Percentiles rank a stretch among this genome's conserved stretches.
Evolutionary conservation across 2,797 vertebrate species (phyloP).

Genomic region (Poliocrania exsul): DNA sequence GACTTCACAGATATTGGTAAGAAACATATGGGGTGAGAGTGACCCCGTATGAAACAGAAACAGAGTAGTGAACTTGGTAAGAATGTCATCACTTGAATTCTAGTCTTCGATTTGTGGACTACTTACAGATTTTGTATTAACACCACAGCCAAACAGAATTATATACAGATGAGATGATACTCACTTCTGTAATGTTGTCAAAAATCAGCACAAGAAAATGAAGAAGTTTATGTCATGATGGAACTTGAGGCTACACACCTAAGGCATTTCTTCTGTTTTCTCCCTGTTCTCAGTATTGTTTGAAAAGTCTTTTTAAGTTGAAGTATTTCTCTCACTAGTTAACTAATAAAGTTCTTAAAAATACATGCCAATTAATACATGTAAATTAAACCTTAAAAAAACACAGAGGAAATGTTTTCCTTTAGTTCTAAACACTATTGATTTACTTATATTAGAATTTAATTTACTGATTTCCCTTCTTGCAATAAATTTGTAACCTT

Average conservation of each 20-base stretch:
- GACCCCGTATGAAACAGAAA: background rate
- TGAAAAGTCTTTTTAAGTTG: background rate
- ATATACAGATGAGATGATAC: background rate
- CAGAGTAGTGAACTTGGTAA: background rate
- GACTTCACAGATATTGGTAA: background rate
- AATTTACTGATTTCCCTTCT: background rate
- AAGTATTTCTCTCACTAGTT: background rate
- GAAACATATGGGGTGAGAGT: background rate
- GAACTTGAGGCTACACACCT: background rate
- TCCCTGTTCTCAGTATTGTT: background rate
- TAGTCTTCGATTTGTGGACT: background rate
- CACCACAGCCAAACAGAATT: fast-evolving
- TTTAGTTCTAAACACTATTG: background rate
- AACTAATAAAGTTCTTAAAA: background rate
- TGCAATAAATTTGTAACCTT: background rate
- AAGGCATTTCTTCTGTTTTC: background rate
- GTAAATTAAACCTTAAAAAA: background rate
- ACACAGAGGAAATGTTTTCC: background rate
- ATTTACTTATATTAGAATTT: background rate
- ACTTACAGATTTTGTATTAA: background rate
- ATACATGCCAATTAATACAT: background rate
- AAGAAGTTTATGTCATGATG: background rate
- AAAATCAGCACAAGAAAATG: background rate
- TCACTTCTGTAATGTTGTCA: background rate
- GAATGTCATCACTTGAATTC: background rate